A percentile compares a stretch with the other conserved stretches of the same genome.
phyloP scores from a whole-genome alignment of 1,140 invertebrate species.

The Drosophila pandora region DNA sequence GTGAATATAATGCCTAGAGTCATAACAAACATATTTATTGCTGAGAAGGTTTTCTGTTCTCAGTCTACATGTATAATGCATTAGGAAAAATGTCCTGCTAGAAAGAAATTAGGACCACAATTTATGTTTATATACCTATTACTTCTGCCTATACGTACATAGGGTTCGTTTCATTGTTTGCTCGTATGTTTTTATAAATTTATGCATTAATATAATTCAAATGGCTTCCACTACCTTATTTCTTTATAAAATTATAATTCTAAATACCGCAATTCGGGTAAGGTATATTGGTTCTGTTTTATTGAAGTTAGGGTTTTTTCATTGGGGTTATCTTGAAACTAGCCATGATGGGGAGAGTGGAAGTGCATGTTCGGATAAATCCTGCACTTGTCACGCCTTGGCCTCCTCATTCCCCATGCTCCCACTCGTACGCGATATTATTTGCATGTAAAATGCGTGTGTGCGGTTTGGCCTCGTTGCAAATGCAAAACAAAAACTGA shows the following conservation, averaged over 20 bases:
- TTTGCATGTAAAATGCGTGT: slow-evolving; percentile 50
- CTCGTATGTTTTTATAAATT: background rate
- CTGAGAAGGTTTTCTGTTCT: background rate
- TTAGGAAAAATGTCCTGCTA: background rate
- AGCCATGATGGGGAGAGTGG: slow-evolving; percentile 11
- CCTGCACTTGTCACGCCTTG: slow-evolving; percentile 79
- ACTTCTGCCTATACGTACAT: background rate
- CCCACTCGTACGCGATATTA: slow-evolving; percentile 32
- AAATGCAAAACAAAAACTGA: slow-evolving; percentile 63
- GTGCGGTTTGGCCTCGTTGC: slow-evolving; percentile 72
- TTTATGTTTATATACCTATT: background rate
- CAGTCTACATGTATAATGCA: background rate
- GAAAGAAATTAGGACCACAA: background rate
- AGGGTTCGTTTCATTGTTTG: background rate
- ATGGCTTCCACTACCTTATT: no score
- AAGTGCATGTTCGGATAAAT: slow-evolving; percentile 56
- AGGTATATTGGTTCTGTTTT: background rate
- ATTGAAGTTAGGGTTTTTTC: slow-evolving; percentile 14
- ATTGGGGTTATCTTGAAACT: slow-evolving; percentile 4
- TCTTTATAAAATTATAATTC: background rate
- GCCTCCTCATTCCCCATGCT: slow-evolving; percentile 27
- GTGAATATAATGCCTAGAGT: background rate
- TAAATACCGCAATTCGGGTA: background rate
- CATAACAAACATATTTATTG: background rate
- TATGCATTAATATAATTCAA: background rate